Conservation (phyloP, 2,888 invertebrate species). For the Oscheius sp. region DNA sequence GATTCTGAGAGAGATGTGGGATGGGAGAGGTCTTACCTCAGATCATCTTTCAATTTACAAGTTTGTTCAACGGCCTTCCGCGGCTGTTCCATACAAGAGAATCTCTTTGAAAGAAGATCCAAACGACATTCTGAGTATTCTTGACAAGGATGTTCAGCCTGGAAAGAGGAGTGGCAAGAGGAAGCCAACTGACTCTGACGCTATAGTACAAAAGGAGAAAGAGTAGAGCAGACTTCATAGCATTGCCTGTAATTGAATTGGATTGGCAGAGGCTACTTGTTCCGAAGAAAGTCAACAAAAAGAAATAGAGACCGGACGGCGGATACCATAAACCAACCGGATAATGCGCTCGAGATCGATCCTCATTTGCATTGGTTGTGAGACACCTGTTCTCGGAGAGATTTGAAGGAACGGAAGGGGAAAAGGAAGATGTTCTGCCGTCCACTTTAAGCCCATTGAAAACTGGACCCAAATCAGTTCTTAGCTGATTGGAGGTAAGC, state of each 20-base stretch:
- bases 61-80: constrained; percentile 4
- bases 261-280: neutral
- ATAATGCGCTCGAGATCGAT: constrained; percentile 1
- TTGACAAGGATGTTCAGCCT: neutral
- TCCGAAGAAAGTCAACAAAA: neutral
- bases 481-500: neutral
- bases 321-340: constrained; percentile 14
- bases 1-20: neutral
- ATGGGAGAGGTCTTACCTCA: neutral
- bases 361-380: constrained; percentile 13
- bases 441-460: constrained; percentile 2
- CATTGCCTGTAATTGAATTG: constrained; percentile 10
- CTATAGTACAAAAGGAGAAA: neutral
- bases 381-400: neutral
- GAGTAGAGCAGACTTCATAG: constrained; percentile 3
- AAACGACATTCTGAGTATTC: constrained; percentile 4
- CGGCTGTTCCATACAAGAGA: constrained; percentile 4
- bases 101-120: neutral
- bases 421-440: neutral
- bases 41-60: constrained; percentile 6
- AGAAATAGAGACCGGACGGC: neutral
- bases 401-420: neutral
- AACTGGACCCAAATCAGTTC: constrained; percentile 3
- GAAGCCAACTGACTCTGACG: neutral
- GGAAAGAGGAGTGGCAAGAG: neutral